These are phyloP conservation scores for Phymorhynchus buccinoides DNA, from an alignment of 1,140 invertebrate species.

Conservation along the genomic window DNA sequence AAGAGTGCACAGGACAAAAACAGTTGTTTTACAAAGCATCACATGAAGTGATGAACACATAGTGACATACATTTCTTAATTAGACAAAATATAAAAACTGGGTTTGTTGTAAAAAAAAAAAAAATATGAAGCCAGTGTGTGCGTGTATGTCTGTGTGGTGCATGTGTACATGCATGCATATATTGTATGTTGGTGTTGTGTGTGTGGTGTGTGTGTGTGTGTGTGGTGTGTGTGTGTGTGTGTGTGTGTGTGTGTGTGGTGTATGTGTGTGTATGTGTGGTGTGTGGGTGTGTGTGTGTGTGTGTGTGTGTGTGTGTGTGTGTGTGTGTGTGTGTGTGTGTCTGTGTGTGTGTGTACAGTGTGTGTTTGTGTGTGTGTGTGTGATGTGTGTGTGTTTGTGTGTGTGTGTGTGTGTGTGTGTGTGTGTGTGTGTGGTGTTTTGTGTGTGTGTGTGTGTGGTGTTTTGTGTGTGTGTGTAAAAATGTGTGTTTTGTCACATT, in stretches of 20 bases:
- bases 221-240: background rate
- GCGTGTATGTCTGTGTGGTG: no score
- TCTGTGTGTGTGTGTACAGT: conserved; percentile 13
- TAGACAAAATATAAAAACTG: no score
- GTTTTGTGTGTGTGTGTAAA: background rate
- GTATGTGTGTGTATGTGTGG: no score
- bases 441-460: background rate
- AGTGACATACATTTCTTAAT: no score
- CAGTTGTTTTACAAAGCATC: no score
- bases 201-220: background rate
- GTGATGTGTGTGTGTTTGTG: background rate
- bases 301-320: background rate
- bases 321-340: conserved; percentile 24
- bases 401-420: background rate
- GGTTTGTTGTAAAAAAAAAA: no score
- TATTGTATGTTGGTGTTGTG: background rate
- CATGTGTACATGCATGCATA: no score
- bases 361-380: background rate
- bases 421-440: background rate
- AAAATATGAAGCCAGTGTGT: no score
- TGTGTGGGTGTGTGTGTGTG: background rate
- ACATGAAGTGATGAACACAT: no score
- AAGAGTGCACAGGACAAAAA: no score
- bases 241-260: no score
- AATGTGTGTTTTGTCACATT: background rate